phyloP scores from a whole-genome alignment of 2,888 invertebrate species.

The Odontocerum albicorne region DNA sequence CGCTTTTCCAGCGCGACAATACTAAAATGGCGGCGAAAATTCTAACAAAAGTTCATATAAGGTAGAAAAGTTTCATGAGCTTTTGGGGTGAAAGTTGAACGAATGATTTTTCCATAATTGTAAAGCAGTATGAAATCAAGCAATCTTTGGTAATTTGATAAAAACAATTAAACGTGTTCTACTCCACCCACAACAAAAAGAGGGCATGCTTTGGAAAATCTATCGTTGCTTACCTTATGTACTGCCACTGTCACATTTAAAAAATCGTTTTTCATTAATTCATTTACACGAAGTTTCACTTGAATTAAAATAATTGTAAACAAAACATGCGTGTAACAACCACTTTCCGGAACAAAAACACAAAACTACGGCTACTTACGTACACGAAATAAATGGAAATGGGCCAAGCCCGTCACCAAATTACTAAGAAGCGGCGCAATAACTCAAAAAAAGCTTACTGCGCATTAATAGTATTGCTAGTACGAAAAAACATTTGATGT shows the following conservation, averaged over 20 bases:
- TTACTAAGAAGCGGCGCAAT: slow-evolving; percentile 57
- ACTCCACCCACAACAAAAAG: slow-evolving; percentile 27
- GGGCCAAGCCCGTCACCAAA: slow-evolving; percentile 43
- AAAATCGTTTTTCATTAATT: not conserved
- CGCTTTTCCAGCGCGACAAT: slow-evolving; percentile 60
- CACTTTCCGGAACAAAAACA: slow-evolving; percentile 27
- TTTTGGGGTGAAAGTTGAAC: not conserved
- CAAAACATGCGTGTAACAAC: slow-evolving; percentile 23
- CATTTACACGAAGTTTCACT: slow-evolving; percentile 5
- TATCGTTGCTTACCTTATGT: slow-evolving; percentile 20
- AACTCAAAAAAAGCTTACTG: slow-evolving; percentile 59
- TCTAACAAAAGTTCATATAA: slow-evolving; percentile 43
- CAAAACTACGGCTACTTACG: slow-evolving; percentile 25
- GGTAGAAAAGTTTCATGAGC: slow-evolving; percentile 3
- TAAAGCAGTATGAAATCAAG: not conserved
- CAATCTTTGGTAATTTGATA: no score
- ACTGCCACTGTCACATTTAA: slow-evolving; percentile 10
- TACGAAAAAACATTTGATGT: no score
- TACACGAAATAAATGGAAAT: slow-evolving; percentile 23
- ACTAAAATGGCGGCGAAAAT: slow-evolving; percentile 64
- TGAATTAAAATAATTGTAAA: slow-evolving; percentile 11
- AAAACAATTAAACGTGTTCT: slow-evolving; percentile 1
- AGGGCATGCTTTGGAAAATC: slow-evolving; percentile 27
- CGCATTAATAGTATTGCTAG: slow-evolving; percentile 48
- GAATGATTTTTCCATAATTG: not conserved